Evolutionary conservation across 2,797 vertebrate genomes (phyloP), one percentile per base, ranked within the genome.

Genomic region (Darevskia mixta): DNA sequence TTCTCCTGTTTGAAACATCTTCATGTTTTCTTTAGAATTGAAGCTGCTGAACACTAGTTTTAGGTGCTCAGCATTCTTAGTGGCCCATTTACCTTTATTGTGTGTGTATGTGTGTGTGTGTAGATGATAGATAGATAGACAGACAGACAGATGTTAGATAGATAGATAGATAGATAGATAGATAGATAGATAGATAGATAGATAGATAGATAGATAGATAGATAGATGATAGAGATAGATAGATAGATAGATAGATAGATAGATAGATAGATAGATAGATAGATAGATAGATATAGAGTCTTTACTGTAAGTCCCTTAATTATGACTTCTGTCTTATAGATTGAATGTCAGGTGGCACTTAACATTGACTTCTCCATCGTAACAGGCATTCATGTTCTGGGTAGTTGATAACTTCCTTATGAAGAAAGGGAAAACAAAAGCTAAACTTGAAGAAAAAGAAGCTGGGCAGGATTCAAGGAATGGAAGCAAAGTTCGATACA

Each of bases 371-470:
- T 79, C 4, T 8, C 8, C n/a, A 91, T 89, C 80, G 83, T 87
- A 85, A 27, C 91, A 99, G 99, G 98, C 98, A 3, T 97, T 99
- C 85, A 99, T 99, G 98, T 99, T 99, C 96, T 99, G 99, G 99
- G 99, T 99, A 89, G 98, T 99, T 75, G 99, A 99, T 96, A 99
- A 99, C 93, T 99, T 99, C 94, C 97, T 99, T 84, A 99, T 99
- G 99, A 99, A 99, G 96, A 99, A 99, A 95, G 98, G 98, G 89
- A 98, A 98, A 94, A 99, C 98, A 96, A 99, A 99, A 98, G 99
- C 98, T 95, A 99, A 99, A 93, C 94, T 98, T 64, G 99, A 99
- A 96, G 99, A 99, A 95, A 98, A 98, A 87, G 98, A 98, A 92
- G 96, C 94, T 49, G 97, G 95, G 82, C 98, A 98, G 77, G 98